Conservation (phyloP, 2,797 vertebrate genomes). For the Lutjanus argentimaculatus region DNA sequence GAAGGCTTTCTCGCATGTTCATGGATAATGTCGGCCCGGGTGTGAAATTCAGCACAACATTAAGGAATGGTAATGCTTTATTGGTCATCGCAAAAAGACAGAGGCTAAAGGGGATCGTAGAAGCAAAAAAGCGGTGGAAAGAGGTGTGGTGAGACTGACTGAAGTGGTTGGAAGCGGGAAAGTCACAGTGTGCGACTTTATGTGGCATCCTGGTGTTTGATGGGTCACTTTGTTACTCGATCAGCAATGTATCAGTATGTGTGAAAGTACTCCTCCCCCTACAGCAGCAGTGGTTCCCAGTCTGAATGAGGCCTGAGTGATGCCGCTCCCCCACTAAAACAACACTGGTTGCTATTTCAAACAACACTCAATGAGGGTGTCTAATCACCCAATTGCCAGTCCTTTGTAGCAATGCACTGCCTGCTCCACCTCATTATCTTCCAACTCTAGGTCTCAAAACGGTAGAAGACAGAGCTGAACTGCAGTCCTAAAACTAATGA, state of each 20-base stretch:
- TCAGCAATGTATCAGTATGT: conserved; percentile 84
- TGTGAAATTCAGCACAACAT: conserved; percentile 82
- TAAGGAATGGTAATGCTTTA: conserved; percentile 67
- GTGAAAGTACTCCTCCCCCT: conserved; percentile 78
- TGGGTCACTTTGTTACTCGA: conserved; percentile 86
- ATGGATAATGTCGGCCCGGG: conserved; percentile 60
- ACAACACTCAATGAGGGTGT: conserved; percentile 82
- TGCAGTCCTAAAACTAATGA: conserved; percentile 72
- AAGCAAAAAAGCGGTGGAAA: conserved; percentile 3
- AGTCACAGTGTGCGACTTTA: conserved; percentile 78
- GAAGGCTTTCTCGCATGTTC: conserved; percentile 60
- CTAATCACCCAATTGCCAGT: conserved; percentile 80
- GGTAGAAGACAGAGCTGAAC: conserved; percentile 55
- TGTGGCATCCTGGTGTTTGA: conserved; percentile 84
- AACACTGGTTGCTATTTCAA: conserved; percentile 83
- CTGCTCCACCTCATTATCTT: conserved; percentile 72
- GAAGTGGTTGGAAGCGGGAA: conserved; percentile 62
- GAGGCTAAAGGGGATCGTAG: conserved; percentile 31
- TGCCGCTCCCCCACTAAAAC: conserved; percentile 74
- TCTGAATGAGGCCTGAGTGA: conserved; percentile 68
- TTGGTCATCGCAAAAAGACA: conserved; percentile 61
- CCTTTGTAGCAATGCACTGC: conserved; percentile 68
- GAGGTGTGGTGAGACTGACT: conserved; percentile 32
- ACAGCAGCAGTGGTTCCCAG: conserved; percentile 65
- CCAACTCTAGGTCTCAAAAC: conserved; percentile 54